Conservation (phyloP, 2,113 vertebrate species). For the Spermophilus dauricus region DNA sequence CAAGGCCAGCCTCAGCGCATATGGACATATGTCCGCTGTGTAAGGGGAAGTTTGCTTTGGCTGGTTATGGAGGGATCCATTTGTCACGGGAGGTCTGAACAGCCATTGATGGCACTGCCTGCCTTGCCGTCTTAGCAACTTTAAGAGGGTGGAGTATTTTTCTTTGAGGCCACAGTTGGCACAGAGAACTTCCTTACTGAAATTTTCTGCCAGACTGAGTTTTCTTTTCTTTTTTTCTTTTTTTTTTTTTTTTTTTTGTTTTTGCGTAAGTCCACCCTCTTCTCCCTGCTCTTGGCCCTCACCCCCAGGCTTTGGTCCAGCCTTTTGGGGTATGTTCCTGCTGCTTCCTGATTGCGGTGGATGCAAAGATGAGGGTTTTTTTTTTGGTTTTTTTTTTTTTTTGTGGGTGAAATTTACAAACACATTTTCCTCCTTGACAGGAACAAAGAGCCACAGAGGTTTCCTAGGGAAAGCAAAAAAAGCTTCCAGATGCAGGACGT, state of each 20-base stretch:
- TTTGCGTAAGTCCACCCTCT: conserved; percentile 78
- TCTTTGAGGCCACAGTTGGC: conserved; percentile 86
- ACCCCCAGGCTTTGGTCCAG: conserved; percentile 64
- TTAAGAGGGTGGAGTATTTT: conserved; percentile 83
- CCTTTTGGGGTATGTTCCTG: conserved; percentile 77
- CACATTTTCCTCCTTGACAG: conserved; percentile 72
- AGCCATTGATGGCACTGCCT: conserved; percentile 66
- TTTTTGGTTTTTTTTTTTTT: not conserved
- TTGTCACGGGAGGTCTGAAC: conserved; percentile 9
- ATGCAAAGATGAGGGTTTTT: not conserved
- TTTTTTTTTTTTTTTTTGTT: conserved; percentile 78
- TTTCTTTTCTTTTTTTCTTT: conserved; percentile 66
- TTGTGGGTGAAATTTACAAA: conserved; percentile 81
- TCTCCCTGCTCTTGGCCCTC: not conserved
- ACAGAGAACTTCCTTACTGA: conserved; percentile 85
- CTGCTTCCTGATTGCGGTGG: conserved; percentile 61
- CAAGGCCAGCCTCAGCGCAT: not conserved
- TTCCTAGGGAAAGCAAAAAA: conserved; percentile 77
- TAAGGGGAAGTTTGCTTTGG: not conserved
- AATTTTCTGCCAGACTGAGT: conserved; percentile 84
- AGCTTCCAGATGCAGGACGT: conserved; percentile 78
- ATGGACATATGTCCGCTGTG: not conserved
- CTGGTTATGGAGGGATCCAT: not conserved
- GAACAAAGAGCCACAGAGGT: conserved; percentile 80
- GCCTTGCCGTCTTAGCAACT: conserved; percentile 61